A percentile compares a stretch with the other conserved stretches of the same genome.
phyloP scores from a whole-genome alignment of 1,140 invertebrate genomes.

The Eupristina koningsbergeri region DNA sequence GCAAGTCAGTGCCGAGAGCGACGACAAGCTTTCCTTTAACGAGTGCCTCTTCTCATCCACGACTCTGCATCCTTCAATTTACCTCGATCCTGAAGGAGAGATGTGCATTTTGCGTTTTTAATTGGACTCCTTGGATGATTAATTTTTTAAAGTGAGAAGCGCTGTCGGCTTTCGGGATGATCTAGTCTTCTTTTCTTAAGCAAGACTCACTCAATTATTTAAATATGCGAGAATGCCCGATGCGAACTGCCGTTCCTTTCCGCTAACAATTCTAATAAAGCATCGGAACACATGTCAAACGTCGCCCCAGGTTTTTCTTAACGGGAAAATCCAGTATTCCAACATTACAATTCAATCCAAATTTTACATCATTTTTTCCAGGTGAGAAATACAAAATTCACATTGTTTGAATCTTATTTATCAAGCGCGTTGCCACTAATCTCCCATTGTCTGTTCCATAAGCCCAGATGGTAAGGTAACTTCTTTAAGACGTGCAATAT shows the following conservation, averaged over 20 bases:
- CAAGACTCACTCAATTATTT: no score
- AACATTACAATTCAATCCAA: no score
- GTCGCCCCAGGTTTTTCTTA: not conserved
- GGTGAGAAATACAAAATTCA: not conserved
- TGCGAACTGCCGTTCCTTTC: no score
- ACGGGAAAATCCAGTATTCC: not conserved
- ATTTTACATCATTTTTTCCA: no score
- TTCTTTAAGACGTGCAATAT: no score
- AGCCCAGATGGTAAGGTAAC: not conserved
- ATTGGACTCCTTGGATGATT: constrained; percentile 12
- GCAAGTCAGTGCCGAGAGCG: not conserved
- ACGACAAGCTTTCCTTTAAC: constrained; percentile 36
- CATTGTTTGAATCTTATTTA: not conserved
- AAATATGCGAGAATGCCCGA: no score
- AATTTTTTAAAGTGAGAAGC: not conserved
- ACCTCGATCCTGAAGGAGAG: not conserved
- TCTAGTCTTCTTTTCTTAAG: no score
- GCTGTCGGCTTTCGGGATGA: not conserved
- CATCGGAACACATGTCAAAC: not conserved
- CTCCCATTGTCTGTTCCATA: not conserved
- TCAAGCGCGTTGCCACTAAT: not conserved
- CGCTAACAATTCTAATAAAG: not conserved
- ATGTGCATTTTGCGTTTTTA: not conserved
- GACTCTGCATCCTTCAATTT: constrained; percentile 25
- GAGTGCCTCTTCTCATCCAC: not conserved